Evolutionary conservation across 2,113 vertebrate genomes (phyloP), one percentile per base, ranked within the genome.

Genomic region (Phoxinus phoxinus): DNA sequence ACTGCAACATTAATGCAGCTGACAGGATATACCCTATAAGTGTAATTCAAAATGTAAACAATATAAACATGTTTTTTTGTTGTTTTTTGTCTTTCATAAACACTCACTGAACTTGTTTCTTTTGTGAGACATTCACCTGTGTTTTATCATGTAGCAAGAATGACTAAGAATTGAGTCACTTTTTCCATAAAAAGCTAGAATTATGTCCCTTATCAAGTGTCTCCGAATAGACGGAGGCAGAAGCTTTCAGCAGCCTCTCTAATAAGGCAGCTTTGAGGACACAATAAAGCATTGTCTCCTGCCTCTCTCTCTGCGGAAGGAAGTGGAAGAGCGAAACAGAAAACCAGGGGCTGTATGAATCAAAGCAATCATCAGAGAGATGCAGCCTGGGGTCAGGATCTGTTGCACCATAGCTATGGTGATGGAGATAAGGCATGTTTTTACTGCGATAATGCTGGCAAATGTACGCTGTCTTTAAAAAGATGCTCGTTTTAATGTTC

Each of bases 271-370:
- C 75, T 30, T 53, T n/a, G 65, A 79, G 81, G 73, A 71, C 46
- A 90, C 85, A 90, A 86, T 88, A 78, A 61, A 17, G 56, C 85
- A 81, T 85, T 88, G 87, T 86, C 76, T 69, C 59, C 67, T 30
- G 35, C 35, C 59, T 71, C 13, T 76, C 63, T 53, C 73, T 69
- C 75, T 84, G 76, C 44, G 67, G 61, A 85, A 87, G 84, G 86
- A 86, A 85, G 67, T 56, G 44, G 59, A 81, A 44, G 51, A 84
- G 75, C 32, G 69, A 90, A 83, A 90, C 48, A 81, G 85, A 84
- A 83, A 88, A 85, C 74, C 61, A 77, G 19, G 51, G 76, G 37
- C 84, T 71, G 61, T 84, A 30, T 87, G 74, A 84, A 88, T 88
- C 84, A 69, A 79, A 88, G 69, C 81, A 77, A 72, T 82, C 85